Evolutionary conservation across 2,113 vertebrate species (phyloP).

Genomic region (Pteropus alecto): DNA sequence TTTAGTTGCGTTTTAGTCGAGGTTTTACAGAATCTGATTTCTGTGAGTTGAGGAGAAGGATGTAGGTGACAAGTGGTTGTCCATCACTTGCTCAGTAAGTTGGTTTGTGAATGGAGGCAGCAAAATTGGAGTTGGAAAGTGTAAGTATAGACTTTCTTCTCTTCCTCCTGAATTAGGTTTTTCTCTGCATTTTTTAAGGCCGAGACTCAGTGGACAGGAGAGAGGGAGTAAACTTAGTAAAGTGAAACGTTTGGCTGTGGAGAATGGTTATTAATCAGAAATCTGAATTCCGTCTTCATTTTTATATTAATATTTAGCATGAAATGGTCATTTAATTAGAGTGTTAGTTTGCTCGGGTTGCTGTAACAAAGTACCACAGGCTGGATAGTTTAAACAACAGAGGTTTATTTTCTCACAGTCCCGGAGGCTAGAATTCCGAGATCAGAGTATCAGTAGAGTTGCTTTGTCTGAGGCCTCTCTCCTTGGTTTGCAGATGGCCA

Average conservation of each 20-base stretch:
- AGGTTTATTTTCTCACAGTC: neutral
- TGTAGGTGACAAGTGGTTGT: too few relatives aligned
- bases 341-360: neutral
- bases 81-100: neutral
- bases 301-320: neutral
- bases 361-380: neutral
- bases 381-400: neutral
- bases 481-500: too few relatives aligned
- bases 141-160: rapidly evolving
- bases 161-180: neutral
- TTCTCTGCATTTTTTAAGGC: neutral
- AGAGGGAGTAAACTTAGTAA: neutral
- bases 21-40: neutral
- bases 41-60: neutral
- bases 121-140: neutral
- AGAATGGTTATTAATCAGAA: neutral
- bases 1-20: neutral
- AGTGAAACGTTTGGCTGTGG: neutral
- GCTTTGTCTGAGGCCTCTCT: neutral
- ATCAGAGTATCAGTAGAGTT: neutral
- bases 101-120: neutral
- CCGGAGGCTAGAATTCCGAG: neutral
- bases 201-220: neutral
- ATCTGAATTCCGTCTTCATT: neutral
- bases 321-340: neutral